Evolutionary conservation across 2,888 invertebrate genomes (phyloP).

Genomic region (Heliconius aoede): DNA sequence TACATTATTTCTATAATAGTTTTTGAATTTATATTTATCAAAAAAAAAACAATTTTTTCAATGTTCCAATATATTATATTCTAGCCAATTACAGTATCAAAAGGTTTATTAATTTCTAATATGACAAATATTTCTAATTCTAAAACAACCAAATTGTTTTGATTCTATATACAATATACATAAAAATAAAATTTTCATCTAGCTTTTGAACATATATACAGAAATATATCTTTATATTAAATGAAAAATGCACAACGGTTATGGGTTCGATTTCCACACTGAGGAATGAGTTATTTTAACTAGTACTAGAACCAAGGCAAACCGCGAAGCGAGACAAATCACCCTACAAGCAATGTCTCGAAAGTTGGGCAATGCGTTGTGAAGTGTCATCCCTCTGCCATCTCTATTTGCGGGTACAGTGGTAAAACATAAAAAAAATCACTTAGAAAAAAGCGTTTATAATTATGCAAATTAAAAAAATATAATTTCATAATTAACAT

Average conservation of each 20-base stretch:
- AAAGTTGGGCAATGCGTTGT: no score
- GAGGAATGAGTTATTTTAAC: no score
- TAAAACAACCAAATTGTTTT: constrained; percentile 16
- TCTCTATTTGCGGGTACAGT: not conserved
- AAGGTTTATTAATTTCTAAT: not conserved
- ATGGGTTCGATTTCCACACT: no score
- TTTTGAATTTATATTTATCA: not conserved
- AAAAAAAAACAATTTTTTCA: constrained; percentile 1
- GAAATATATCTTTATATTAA: no score
- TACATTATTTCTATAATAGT: constrained; percentile 4
- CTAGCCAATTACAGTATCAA: constrained; percentile 9
- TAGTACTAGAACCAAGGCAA: no score
- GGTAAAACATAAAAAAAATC: not conserved
- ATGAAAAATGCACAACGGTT: no score
- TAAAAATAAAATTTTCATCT: not conserved
- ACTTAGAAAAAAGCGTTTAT: not conserved
- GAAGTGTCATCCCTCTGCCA: no score
- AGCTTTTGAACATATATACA: not conserved
- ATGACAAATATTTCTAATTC: constrained; percentile 4
- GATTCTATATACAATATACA: constrained; percentile 6
- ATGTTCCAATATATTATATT: not conserved
- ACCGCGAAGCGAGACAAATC: no score
- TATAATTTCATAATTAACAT: not conserved
- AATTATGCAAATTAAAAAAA: not conserved
- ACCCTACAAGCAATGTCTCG: no score